A percentile compares a stretch with the other conserved stretches of the same genome.
phyloP scores from a whole-genome alignment of 2,113 vertebrate species.

The Mixornis gularis region DNA sequence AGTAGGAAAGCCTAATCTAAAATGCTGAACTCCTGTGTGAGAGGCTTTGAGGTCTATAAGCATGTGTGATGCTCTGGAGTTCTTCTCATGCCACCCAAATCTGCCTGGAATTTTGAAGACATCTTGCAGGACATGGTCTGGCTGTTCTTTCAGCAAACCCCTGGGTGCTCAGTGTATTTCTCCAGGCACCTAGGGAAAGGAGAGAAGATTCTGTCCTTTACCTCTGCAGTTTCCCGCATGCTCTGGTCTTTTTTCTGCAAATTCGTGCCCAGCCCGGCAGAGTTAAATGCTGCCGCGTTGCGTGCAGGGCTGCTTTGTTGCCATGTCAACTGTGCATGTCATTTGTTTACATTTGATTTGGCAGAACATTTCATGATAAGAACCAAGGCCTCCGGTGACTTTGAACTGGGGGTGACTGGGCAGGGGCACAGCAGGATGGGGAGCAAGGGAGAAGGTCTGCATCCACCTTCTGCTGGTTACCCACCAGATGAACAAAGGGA shows the following conservation, averaged over 20 bases:
- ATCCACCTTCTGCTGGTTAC: neutral
- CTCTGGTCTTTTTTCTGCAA: conserved; percentile 2
- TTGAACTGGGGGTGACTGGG: conserved; percentile 28
- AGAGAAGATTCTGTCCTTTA: neutral
- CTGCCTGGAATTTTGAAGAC: neutral
- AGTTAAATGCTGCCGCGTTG: conserved; percentile 40
- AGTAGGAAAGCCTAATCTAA: neutral
- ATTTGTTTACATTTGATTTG: conserved; percentile 72
- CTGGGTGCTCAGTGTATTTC: neutral
- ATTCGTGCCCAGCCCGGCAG: conserved; percentile 44
- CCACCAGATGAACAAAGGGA: neutral
- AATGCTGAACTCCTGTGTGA: neutral
- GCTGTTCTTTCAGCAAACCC: neutral
- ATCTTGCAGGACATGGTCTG: neutral
- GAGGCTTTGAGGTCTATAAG: neutral
- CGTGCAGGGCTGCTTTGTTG: conserved; percentile 63
- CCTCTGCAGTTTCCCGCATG: neutral
- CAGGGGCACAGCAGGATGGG: neutral
- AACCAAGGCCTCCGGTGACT: conserved; percentile 63
- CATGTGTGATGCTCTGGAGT: neutral
- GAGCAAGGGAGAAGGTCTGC: neutral
- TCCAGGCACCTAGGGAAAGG: neutral
- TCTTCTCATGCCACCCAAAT: neutral
- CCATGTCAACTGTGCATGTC: conserved; percentile 72
- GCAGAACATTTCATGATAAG: conserved; percentile 68